phyloP scores from a whole-genome alignment of 2,888 invertebrate species.

The Byasa hedistus region DNA sequence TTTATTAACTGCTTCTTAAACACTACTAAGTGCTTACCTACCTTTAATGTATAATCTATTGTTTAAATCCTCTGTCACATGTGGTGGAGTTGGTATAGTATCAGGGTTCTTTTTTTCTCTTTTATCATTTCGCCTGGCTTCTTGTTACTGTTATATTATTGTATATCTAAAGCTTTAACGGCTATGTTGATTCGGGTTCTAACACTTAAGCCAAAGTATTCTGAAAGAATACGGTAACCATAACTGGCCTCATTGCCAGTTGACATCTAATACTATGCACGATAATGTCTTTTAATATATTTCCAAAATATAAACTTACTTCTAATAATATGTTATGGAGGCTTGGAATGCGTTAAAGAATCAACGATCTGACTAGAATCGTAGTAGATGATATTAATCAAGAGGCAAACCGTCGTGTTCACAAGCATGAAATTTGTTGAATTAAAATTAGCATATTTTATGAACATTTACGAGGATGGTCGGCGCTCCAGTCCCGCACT shows the following conservation, averaged over 20 bases:
- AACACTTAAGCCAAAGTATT: neutral
- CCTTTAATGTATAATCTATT: neutral
- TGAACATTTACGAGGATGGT: slow-evolving; percentile 52
- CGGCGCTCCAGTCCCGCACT: slow-evolving; percentile 53
- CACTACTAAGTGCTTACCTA: too few species aligned
- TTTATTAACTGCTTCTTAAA: too few species aligned
- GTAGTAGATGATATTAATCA: slow-evolving; percentile 14
- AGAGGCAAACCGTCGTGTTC: slow-evolving; percentile 11
- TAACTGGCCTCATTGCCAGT: too few species aligned
- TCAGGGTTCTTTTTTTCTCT: neutral
- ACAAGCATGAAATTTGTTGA: slow-evolving; percentile 46
- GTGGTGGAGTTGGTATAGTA: too few species aligned
- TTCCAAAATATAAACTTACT: neutral
- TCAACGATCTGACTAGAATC: neutral
- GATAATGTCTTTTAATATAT: too few species aligned
- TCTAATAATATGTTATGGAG: neutral
- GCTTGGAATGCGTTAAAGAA: neutral
- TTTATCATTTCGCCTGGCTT: neutral
- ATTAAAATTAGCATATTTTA: slow-evolving; percentile 58
- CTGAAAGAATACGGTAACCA: too few species aligned
- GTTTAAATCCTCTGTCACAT: neutral
- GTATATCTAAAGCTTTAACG: neutral
- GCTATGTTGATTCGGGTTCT: neutral
- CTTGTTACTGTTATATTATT: neutral
- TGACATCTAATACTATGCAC: too few species aligned